phyloP scores from a whole-genome alignment of 2,113 vertebrate genomes.

The Aphyosemion australe region DNA sequence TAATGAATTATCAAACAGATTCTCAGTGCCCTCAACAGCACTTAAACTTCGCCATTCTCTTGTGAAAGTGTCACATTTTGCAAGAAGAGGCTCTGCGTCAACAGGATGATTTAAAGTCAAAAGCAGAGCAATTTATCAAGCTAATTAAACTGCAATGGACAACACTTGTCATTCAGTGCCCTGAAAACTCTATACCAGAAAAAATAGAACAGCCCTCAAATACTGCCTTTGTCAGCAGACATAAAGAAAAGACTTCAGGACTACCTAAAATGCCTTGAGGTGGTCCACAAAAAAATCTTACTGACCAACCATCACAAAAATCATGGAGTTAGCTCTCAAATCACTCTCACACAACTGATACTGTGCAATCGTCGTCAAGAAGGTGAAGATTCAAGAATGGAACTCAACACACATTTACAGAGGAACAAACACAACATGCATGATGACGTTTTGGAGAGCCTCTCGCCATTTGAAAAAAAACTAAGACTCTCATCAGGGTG shows the following conservation, averaged over 20 bases:
- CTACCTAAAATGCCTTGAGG: no score
- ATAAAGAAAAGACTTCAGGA: no score
- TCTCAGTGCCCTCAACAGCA: neutral
- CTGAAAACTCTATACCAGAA: neutral
- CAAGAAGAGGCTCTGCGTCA: constrained; percentile 3
- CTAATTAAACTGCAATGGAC: neutral
- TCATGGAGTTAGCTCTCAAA: no score
- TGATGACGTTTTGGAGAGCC: constrained; percentile 3
- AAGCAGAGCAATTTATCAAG: neutral
- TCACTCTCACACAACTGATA: no score
- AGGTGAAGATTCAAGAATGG: no score
- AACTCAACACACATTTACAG: neutral
- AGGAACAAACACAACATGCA: neutral
- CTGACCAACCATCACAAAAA: no score
- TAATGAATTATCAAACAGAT: neutral
- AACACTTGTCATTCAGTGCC: neutral
- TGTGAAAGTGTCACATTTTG: constrained; percentile 1
- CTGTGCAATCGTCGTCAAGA: no score
- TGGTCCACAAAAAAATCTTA: no score
- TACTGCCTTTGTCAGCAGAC: neutral
- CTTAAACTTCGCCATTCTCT: constrained; percentile 2
- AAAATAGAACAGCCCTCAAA: neutral
- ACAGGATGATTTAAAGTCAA: neutral
- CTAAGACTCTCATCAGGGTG: neutral
- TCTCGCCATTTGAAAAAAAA: neutral